Evolutionary conservation across 2,797 vertebrate genomes (phyloP).

Genomic region (Pelobates cultripes): DNA sequence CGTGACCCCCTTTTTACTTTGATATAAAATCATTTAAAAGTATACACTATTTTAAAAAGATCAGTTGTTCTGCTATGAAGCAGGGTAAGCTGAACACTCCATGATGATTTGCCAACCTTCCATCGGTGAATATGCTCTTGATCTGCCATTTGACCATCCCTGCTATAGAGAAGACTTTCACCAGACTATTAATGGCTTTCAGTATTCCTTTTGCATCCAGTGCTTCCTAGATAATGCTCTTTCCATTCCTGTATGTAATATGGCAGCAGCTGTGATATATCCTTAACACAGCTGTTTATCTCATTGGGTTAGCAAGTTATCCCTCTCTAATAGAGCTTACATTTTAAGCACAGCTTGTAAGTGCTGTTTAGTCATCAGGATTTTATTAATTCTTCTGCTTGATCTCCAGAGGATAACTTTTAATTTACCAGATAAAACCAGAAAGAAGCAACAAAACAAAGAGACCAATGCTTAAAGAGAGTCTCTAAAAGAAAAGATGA

Average conservation of each 20-base stretch:
- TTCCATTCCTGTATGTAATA: constrained; percentile 16
- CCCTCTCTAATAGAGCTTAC: constrained; percentile 28
- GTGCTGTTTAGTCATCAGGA: constrained; percentile 45
- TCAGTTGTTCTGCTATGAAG: too few relatives aligned
- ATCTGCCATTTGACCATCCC: too few relatives aligned
- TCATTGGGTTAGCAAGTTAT: constrained; percentile 33
- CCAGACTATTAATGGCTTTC: too few relatives aligned
- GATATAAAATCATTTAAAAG: too few relatives aligned
- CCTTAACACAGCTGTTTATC: constrained; percentile 40
- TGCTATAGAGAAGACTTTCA: too few relatives aligned
- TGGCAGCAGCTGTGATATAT: constrained; percentile 18
- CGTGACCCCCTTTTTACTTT: too few relatives aligned
- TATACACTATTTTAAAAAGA: too few relatives aligned
- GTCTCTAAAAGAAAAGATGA: too few relatives aligned
- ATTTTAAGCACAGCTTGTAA: constrained; percentile 39
- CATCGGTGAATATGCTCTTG: too few relatives aligned
- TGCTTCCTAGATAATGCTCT: background rate
- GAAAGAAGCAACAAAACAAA: background rate
- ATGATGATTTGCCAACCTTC: too few relatives aligned
- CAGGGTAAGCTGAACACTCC: too few relatives aligned
- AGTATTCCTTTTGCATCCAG: background rate
- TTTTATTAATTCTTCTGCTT: constrained; percentile 39
- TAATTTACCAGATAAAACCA: constrained; percentile 24
- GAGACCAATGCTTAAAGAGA: too few relatives aligned
- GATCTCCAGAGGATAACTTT: constrained; percentile 18